Evolutionary conservation across 2,888 invertebrate genomes (phyloP), one percentile per base, ranked within the genome.

Genomic region (Ectobius pallidus): DNA sequence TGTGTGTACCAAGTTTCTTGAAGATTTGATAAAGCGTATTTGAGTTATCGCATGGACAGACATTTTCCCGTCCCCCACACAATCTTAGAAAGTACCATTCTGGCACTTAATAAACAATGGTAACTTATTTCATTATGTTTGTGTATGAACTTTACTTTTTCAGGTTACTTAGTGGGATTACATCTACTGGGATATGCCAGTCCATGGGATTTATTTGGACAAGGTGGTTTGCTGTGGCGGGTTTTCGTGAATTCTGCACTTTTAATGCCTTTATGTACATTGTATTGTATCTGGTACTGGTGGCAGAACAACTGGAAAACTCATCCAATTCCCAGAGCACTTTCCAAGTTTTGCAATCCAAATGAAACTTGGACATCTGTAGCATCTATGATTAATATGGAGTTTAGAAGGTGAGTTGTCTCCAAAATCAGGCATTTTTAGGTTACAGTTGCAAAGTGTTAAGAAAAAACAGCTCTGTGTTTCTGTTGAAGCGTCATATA

Each of bases 241-340:
- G 75, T 83, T 3, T 81, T 85, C 75, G 76, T 82, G 18, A 77
- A 83, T 1, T 80, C 81, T 18, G 81, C 85, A 4, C 75, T 87
- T 0, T 79, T 89, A 0, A 82, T 89, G 30, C 90, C 91, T 0
- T 63, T 87, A 39, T 77, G 86, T 30, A 84, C 86, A 74, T 79
- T 86, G 25, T 84, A 85, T 49, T 85, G 87, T 76, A 84, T 91
- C 39, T 78, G 86, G 44, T 86, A 85, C 73, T 95, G 95, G 95
- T 90, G 87, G 77, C 85, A 87, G 69, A 85, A 90, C 68, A 86
- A 90, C 74, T 93, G 90, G 87, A 83, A 83, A 6, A 85, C 87
- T 16, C 96, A 96, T 84, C 96, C 96, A 0, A 89, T 94, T 7
- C 89, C 90, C 16, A 85, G 86, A 77, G 87, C 88, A 44, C 83